phyloP scores from a whole-genome alignment of 2,797 vertebrate genomes.

The Corythornis leucogaster region DNA sequence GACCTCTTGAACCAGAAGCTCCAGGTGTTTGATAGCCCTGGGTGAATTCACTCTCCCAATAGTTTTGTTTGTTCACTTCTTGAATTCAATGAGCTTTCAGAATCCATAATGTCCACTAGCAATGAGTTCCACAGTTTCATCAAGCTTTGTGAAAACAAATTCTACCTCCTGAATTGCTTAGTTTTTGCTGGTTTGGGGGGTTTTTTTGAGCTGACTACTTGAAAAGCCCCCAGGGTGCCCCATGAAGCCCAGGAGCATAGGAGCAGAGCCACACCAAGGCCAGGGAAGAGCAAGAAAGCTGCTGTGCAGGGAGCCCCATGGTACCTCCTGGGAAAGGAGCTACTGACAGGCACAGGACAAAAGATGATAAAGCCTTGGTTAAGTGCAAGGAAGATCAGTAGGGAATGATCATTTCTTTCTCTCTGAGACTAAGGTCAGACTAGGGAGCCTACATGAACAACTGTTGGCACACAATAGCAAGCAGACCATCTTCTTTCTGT shows the following conservation, averaged over 20 bases:
- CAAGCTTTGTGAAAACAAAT: not conserved
- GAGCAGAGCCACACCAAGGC: not conserved
- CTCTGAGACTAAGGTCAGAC: not conserved
- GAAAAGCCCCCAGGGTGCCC: not conserved
- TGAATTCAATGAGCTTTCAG: not conserved
- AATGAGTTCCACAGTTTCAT: not conserved
- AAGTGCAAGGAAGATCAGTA: not conserved
- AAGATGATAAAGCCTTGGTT: not conserved
- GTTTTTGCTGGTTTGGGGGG: not conserved
- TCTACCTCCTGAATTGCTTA: not conserved
- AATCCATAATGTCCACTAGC: no score
- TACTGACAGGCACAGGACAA: not conserved
- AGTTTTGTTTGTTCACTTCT: not conserved
- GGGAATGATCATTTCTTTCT: not conserved
- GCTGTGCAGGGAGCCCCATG: rapidly evolving
- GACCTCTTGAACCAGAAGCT: not conserved
- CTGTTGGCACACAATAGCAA: not conserved
- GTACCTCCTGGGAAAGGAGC: not conserved
- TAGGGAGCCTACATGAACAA: not conserved
- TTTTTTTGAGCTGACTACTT: not conserved
- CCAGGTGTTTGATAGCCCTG: not conserved
- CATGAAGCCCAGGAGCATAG: not conserved
- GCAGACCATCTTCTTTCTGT: not conserved
- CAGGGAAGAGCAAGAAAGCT: not conserved
- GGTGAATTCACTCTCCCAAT: not conserved